These are phyloP conservation scores for Tachuris rubrigastra DNA, from an alignment of 2,113 vertebrate species.

Conservation along the genomic window DNA sequence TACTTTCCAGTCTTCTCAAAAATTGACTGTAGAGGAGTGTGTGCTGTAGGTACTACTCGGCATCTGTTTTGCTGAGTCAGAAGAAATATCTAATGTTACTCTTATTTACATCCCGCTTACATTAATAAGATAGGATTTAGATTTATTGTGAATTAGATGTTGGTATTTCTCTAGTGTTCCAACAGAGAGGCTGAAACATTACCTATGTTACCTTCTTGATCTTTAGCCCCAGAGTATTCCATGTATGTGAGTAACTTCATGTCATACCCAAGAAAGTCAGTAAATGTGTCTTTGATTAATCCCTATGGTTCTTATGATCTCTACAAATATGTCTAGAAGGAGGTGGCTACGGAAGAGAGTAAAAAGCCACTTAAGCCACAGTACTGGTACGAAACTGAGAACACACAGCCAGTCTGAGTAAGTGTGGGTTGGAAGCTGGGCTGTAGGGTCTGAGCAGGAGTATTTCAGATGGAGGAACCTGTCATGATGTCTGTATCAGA, in stretches of 20 bases:
- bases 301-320: background rate
- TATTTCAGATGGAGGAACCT: background rate
- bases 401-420: background rate
- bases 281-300: background rate
- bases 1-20: background rate
- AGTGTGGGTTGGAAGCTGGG: background rate
- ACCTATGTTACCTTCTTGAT: background rate
- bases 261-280: background rate
- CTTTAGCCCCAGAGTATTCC: background rate
- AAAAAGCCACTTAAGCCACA: background rate
- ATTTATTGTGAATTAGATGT: background rate
- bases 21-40: background rate
- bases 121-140: background rate
- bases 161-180: background rate
- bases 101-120: background rate
- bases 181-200: background rate
- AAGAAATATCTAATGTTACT: background rate
- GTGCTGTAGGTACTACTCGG: background rate
- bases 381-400: background rate
- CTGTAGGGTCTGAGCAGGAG: background rate
- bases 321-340: background rate
- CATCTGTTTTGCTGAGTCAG: background rate
- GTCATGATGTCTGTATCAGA: background rate
- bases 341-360: background rate
- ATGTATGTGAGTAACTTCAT: background rate